phyloP scores from a whole-genome alignment of 2,797 vertebrate genomes.

The Ceryle rudis region DNA sequence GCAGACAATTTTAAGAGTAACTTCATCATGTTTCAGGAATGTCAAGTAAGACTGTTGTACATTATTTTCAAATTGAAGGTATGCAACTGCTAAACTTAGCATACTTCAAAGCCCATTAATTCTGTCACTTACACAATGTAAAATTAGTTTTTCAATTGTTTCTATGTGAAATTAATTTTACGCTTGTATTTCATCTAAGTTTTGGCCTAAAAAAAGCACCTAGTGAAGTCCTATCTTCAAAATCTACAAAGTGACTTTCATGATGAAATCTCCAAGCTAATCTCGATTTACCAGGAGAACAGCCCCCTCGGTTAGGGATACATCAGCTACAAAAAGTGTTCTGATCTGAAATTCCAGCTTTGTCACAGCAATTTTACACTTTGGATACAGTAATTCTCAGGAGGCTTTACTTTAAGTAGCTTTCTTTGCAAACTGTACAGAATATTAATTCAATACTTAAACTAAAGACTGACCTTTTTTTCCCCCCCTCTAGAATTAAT shows the following conservation, averaged over 20 bases:
- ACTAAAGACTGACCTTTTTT: not conserved
- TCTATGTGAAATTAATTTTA: not conserved
- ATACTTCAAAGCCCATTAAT: not conserved
- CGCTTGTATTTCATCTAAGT: not conserved
- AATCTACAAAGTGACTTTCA: not conserved
- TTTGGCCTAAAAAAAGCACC: not conserved
- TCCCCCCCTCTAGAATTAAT: not conserved
- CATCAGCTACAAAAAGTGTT: not conserved
- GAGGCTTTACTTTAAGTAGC: not conserved
- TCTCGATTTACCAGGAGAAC: not conserved
- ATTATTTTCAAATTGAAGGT: not conserved
- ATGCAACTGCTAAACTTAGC: not conserved
- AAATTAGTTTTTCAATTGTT: not conserved
- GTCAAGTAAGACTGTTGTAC: not conserved
- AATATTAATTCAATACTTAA: not conserved
- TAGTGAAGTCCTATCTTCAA: not conserved
- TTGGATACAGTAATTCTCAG: not conserved
- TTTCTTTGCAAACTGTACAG: conserved; percentile 18
- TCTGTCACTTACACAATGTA: not conserved
- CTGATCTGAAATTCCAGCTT: not conserved
- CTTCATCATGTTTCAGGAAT: conserved; percentile 1
- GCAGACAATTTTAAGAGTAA: not conserved
- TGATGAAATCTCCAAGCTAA: not conserved
- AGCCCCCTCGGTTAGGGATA: not conserved
- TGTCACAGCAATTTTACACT: not conserved